Conservation (phyloP, 2,888 invertebrate species). For the Caenorhabditis sp. region DNA sequence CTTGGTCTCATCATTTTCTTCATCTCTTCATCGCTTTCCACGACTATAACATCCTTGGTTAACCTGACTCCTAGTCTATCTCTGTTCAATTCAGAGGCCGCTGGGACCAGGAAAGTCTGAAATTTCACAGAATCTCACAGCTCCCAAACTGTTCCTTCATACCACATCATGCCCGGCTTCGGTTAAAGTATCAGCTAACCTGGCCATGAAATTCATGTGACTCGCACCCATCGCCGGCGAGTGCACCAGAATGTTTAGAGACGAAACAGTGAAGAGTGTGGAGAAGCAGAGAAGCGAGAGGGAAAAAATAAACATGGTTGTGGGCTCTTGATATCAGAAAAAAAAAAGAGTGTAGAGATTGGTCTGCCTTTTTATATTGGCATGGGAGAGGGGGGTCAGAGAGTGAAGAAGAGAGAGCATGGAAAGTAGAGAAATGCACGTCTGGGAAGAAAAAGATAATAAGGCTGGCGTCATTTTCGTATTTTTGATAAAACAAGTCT, state of each 20-base stretch:
- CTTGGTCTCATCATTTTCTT: not conserved
- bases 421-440: not conserved
- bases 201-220: constrained; percentile 65
- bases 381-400: not conserved
- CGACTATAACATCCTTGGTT: constrained; percentile 47
- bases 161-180: constrained; percentile 66
- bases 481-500: not conserved
- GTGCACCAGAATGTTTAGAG: constrained; percentile 55
- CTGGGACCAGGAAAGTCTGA: constrained; percentile 11
- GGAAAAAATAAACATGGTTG: not conserved
- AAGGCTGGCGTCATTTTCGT: not conserved
- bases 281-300: not conserved
- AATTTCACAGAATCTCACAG: too few relatives aligned
- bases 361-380: not conserved
- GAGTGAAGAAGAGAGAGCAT: not conserved
- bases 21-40: constrained; percentile 29
- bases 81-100: not conserved
- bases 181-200: constrained; percentile 56
- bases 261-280: too few relatives aligned
- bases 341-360: not conserved
- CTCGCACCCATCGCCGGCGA: constrained; percentile 54
- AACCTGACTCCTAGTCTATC: constrained; percentile 21
- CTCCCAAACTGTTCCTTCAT: too few relatives aligned
- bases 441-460: not conserved
- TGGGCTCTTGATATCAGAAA: not conserved